Evolutionary conservation across 2,888 invertebrate species (phyloP), one percentile per base, ranked within the genome.

Genomic region (Lydus trimaculatus): DNA sequence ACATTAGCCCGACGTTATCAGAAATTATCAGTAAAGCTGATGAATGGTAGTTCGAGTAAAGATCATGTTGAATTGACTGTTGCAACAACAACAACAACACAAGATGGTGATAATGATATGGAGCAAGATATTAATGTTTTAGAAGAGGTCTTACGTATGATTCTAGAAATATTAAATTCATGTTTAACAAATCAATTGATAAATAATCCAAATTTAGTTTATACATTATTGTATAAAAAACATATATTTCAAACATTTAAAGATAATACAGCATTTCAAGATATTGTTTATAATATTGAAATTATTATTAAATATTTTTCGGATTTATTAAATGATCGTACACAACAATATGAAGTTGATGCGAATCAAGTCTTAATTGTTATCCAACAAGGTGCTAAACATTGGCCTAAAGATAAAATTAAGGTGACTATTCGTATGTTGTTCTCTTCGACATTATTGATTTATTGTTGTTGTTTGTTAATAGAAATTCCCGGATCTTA

Each of bases 401-500:
- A 95, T 83, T 99, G 98, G 96, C 95, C 97, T 58, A 94, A 92
- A 76, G 98, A 99, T 84, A 91, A 96, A 76, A 87, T 99, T 73
- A 93, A 95, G 89, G 97, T 97, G 87, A 81, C 83, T 75, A 5
- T 61, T 56, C 17, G 64, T 60, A 15, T 63, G 23, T 33, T 58
- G 33, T 62, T 58, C 61, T 33, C 9, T 48, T 56, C 31, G 17
- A 28, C 59, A 61, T 62, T 58, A 64, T 9, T 58, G 58, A 64
- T 65, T 64, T 64, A 66, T 8, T 13, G 8, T 67, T 7, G 20
- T 15, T n/a, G 64, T 20, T 62, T 67, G 71, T 70, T 85, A 88
- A 2, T 87, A 98, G 96, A 99, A 98, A 92, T 98, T 99, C 85
- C 99, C 99, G 0, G 99, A 99, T 81, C 87, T 99, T 60, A 99